Conservation (phyloP, 2,888 invertebrate genomes). For the Coelopa pilipes region DNA sequence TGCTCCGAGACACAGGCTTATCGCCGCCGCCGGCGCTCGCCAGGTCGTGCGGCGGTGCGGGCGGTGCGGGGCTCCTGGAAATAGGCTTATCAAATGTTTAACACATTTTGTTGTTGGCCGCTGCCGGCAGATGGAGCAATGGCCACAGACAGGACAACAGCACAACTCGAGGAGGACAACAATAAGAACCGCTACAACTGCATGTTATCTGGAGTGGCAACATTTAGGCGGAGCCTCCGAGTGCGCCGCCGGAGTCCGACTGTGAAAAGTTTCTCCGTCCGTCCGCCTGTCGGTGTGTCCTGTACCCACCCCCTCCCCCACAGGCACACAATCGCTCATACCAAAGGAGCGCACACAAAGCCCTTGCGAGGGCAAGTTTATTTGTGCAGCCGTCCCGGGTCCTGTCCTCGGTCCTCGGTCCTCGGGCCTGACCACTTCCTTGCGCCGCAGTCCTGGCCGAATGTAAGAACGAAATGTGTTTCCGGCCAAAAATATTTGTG, state of each 20-base stretch:
- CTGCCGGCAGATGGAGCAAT: neutral
- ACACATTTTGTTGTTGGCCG: conserved; percentile 6
- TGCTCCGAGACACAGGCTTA: too few relatives aligned
- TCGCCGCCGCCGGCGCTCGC: too few relatives aligned
- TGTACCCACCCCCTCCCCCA: too few relatives aligned
- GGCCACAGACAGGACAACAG: neutral
- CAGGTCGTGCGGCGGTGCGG: too few relatives aligned
- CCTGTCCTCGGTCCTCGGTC: neutral
- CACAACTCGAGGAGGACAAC: conserved; percentile 12
- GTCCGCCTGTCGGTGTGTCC: too few relatives aligned
- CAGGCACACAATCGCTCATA: neutral
- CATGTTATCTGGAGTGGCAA: conserved; percentile 27
- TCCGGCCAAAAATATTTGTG: conserved; percentile 19
- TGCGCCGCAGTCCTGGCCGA: neutral
- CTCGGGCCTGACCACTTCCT: neutral
- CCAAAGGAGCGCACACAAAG: neutral
- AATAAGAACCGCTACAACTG: conserved; percentile 22
- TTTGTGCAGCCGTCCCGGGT: neutral
- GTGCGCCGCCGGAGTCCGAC: neutral
- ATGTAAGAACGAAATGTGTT: conserved; percentile 5
- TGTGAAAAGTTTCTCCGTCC: too few relatives aligned
- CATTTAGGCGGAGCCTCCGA: conserved; percentile 16
- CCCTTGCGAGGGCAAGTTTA: neutral
- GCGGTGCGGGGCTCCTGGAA: neutral
- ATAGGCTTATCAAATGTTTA: conserved; percentile 19